A percentile compares a stretch with the other conserved stretches of the same genome.
phyloP scores from a whole-genome alignment of 2,113 vertebrate genomes.

The Cyprinodon brontotheroides region DNA sequence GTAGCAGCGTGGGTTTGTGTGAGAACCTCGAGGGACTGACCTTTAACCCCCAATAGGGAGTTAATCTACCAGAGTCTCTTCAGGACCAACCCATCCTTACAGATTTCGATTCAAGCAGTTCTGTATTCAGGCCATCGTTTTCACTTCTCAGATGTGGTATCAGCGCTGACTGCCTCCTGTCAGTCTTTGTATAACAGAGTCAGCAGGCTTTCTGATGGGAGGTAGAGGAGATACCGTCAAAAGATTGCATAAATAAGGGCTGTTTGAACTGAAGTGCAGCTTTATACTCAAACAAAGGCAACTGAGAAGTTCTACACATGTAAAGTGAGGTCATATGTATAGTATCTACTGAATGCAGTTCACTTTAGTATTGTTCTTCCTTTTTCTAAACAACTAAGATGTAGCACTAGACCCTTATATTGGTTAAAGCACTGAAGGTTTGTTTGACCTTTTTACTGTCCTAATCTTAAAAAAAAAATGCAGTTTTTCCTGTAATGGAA shows the following conservation, averaged over 20 bases:
- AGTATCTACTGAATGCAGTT: not conserved
- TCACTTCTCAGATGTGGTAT: conserved; percentile 64
- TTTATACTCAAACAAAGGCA: conserved; percentile 35
- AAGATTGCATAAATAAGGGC: conserved; percentile 62
- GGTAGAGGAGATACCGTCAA: conserved; percentile 48
- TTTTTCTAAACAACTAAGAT: too few species aligned
- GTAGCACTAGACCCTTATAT: too few species aligned
- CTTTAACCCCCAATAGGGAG: conserved; percentile 24
- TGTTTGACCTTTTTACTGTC: too few species aligned
- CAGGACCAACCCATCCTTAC: conserved; percentile 39
- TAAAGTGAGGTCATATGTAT: not conserved
- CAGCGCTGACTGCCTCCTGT: conserved; percentile 62
- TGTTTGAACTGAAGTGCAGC: conserved; percentile 41
- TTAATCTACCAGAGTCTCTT: conserved; percentile 34
- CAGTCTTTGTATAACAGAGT: conserved; percentile 65
- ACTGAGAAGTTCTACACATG: not conserved
- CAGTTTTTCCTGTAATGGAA: too few species aligned
- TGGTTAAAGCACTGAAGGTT: too few species aligned
- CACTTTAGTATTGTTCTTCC: too few species aligned
- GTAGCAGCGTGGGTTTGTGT: conserved; percentile 33
- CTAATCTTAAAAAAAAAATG: too few species aligned
- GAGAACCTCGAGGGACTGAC: conserved; percentile 29
- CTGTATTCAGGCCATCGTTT: conserved; percentile 63
- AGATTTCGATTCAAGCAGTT: conserved; percentile 42
- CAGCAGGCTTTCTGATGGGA: conserved; percentile 61